A percentile compares a stretch with the other conserved stretches of the same genome.
phyloP scores from a whole-genome alignment of 2,113 vertebrate species.

The Solea solea region DNA sequence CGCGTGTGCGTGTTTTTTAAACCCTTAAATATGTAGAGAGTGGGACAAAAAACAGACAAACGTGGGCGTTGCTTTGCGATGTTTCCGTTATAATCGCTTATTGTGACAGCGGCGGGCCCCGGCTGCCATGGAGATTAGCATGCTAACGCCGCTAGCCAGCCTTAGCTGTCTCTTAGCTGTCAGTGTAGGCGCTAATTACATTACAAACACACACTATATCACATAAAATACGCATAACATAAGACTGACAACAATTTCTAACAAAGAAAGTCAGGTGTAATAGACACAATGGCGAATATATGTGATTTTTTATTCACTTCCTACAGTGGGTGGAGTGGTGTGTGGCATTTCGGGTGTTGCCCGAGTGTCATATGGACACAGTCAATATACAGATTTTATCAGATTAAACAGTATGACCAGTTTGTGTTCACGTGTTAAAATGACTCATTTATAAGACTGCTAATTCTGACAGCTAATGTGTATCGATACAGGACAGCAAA shows the following conservation, averaged over 20 bases:
- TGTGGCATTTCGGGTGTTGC: conserved; percentile 15
- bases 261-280: not conserved
- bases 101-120: conserved; percentile 44
- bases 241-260: too few species aligned
- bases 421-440: not conserved
- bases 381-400: not conserved
- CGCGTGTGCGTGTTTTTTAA: not conserved
- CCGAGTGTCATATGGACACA: not conserved
- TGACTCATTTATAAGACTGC: not conserved
- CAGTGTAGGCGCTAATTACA: conserved; percentile 16
- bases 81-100: conserved; percentile 30
- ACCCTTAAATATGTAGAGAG: not conserved
- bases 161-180: not conserved
- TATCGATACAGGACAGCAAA: not conserved
- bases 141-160: conserved; percentile 49
- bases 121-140: conserved; percentile 67
- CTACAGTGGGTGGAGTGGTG: conserved; percentile 15
- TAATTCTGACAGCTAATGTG: not conserved
- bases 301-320: not conserved
- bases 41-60: not conserved
- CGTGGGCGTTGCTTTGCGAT: conserved; percentile 20
- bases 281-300: not conserved
- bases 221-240: not conserved
- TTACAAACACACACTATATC: not conserved
- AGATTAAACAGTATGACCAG: not conserved